Evolutionary conservation across 2,797 vertebrate species (phyloP).

Genomic region (Arrhamphus sclerolepis): DNA sequence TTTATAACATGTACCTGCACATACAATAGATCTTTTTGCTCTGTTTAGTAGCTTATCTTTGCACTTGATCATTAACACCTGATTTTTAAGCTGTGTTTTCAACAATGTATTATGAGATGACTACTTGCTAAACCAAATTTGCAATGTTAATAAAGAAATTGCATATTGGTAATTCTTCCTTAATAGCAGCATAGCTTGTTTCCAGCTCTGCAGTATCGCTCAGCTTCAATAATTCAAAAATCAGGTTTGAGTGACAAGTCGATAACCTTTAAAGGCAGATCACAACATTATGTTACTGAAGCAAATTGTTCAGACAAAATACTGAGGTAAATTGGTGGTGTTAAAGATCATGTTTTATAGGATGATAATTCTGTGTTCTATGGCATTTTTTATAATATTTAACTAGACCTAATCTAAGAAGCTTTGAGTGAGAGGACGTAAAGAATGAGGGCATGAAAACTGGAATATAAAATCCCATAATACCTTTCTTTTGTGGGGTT

Average conservation of each 20-base stretch:
- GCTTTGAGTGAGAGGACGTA: slow-evolving; percentile 42
- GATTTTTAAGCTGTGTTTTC: slow-evolving; percentile 5
- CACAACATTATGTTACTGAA: too few relatives aligned
- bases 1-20: too few relatives aligned
- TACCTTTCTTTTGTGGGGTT: not conserved
- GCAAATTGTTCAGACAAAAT: too few relatives aligned
- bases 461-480: slow-evolving; percentile 7
- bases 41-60: not conserved
- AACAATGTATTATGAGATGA: not conserved
- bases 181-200: slow-evolving; percentile 30
- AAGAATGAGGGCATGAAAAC: slow-evolving; percentile 7
- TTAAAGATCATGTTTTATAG: too few relatives aligned
- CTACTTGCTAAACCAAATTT: not conserved
- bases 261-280: too few relatives aligned
- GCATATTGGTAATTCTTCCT: slow-evolving; percentile 18
- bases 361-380: too few relatives aligned
- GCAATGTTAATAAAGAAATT: slow-evolving; percentile 6
- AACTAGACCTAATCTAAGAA: too few relatives aligned
- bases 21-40: not conserved
- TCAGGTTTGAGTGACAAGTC: too few relatives aligned
- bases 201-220: slow-evolving; percentile 48
- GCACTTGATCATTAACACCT: not conserved
- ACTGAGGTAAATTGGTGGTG: too few relatives aligned
- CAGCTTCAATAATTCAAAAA: slow-evolving; percentile 68
- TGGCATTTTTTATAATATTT: too few relatives aligned